A percentile compares a stretch with the other conserved stretches of the same genome.
phyloP scores from a whole-genome alignment of 2,888 invertebrate species.

The Shargacucullia verbasci region DNA sequence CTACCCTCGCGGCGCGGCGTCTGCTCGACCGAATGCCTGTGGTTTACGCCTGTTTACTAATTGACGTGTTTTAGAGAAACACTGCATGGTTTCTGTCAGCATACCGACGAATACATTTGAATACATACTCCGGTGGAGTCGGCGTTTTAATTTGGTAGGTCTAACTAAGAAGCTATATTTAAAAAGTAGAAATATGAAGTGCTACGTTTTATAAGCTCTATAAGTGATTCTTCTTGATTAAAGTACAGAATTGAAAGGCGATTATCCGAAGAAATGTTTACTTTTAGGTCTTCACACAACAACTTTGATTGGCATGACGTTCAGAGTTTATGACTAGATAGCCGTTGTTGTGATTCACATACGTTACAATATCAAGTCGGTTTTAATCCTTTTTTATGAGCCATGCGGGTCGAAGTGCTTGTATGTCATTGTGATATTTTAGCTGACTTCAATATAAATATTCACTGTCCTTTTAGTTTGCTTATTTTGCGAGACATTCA shows the following conservation, averaged over 20 bases:
- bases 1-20: conserved; percentile 72
- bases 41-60: conserved; percentile 81
- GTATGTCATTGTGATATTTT: conserved; percentile 39
- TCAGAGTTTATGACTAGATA: conserved; percentile 4
- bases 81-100: conserved; percentile 74
- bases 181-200: conserved; percentile 16
- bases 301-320: too few species aligned
- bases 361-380: conserved; percentile 27
- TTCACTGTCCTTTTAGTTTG: conserved; percentile 37
- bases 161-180: conserved; percentile 29
- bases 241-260: conserved; percentile 18
- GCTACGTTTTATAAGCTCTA: conserved; percentile 19
- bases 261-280: conserved; percentile 2
- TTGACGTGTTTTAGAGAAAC: conserved; percentile 83
- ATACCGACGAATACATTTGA: conserved; percentile 65
- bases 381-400: conserved; percentile 41
- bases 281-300: too few species aligned
- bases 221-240: conserved; percentile 37
- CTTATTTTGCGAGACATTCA: conserved; percentile 49
- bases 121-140: conserved; percentile 46
- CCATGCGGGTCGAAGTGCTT: conserved; percentile 34
- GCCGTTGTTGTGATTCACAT: conserved; percentile 38
- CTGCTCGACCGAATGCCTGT: conserved; percentile 77
- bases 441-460: conserved; percentile 43
- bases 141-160: conserved; percentile 41